These are phyloP conservation scores for Andrena bucephala DNA, from an alignment of 2,888 invertebrate species.

Conservation along the genomic window DNA sequence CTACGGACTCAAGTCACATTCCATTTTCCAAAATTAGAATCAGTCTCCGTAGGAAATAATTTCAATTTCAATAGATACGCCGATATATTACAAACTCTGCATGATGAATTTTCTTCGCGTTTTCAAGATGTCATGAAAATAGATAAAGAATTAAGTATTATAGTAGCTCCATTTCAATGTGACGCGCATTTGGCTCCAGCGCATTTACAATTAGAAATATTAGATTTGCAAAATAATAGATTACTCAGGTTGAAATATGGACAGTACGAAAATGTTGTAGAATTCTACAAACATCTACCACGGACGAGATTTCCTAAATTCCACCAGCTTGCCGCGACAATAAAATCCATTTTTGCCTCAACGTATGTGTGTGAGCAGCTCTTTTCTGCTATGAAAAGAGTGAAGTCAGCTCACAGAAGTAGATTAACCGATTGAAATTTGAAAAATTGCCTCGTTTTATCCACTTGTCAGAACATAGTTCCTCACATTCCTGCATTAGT, in stretches of 20 bases:
- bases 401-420: too few species aligned
- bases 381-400: too few species aligned
- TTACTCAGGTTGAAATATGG: not conserved
- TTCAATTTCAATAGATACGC: not conserved
- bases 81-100: not conserved
- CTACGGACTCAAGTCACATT: not conserved
- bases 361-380: slow-evolving; percentile 3
- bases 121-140: not conserved
- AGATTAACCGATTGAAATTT: too few species aligned
- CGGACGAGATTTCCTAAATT: not conserved
- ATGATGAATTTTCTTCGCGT: not conserved
- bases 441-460: too few species aligned
- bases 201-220: not conserved
- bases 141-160: not conserved
- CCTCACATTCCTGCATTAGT: too few species aligned
- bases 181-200: not conserved
- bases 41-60: not conserved
- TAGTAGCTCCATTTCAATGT: not conserved
- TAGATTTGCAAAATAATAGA: not conserved
- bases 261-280: not conserved
- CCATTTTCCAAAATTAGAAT: slow-evolving; percentile 26
- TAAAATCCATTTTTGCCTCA: slow-evolving; percentile 1
- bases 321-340: not conserved
- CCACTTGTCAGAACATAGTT: too few species aligned
- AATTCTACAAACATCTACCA: not conserved